These are phyloP conservation scores for Drosophila pallidifrons DNA, from an alignment of 1,140 invertebrate species.

Conservation along the genomic window DNA sequence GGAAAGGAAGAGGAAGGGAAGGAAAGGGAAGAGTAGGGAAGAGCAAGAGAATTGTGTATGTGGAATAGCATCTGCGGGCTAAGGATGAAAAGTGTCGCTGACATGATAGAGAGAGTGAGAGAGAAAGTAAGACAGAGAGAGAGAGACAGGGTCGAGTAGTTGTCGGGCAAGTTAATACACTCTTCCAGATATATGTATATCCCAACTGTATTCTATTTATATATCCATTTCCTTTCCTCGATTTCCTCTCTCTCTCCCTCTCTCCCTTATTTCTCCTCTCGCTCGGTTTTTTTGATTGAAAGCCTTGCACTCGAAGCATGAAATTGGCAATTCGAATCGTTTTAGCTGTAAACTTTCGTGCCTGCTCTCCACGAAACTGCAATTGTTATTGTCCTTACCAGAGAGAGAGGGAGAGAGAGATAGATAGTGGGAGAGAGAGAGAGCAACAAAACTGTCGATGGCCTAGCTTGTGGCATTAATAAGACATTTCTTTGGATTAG, in stretches of 20 bases:
- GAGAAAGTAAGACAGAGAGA: too few relatives aligned
- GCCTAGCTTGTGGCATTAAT: slow-evolving; percentile 36
- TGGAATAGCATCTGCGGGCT: slow-evolving; percentile 9
- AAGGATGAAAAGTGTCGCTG: slow-evolving; percentile 8
- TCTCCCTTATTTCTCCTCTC: background rate
- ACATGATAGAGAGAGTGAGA: background rate
- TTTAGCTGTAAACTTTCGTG: slow-evolving; percentile 74
- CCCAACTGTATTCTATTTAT: slow-evolving; percentile 14
- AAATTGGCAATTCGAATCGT: slow-evolving; percentile 78
- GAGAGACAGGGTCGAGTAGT: background rate
- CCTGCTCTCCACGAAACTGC: slow-evolving; percentile 24
- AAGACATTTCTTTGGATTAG: slow-evolving; percentile 44
- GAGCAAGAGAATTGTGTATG: background rate
- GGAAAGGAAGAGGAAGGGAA: too few relatives aligned
- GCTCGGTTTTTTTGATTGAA: slow-evolving; percentile 52
- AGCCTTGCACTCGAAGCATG: slow-evolving; percentile 70
- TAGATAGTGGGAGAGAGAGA: background rate
- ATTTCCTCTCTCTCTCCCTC: too few relatives aligned
- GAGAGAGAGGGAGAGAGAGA: background rate
- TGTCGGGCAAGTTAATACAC: slow-evolving; percentile 32
- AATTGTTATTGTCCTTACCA: slow-evolving; percentile 24
- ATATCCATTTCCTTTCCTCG: background rate
- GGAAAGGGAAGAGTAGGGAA: background rate
- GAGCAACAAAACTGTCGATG: slow-evolving; percentile 1
- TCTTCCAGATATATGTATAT: slow-evolving; percentile 20